These are phyloP conservation scores for Drosophila austrosaltans DNA, from an alignment of 2,888 invertebrate genomes.

Conservation along the genomic window DNA sequence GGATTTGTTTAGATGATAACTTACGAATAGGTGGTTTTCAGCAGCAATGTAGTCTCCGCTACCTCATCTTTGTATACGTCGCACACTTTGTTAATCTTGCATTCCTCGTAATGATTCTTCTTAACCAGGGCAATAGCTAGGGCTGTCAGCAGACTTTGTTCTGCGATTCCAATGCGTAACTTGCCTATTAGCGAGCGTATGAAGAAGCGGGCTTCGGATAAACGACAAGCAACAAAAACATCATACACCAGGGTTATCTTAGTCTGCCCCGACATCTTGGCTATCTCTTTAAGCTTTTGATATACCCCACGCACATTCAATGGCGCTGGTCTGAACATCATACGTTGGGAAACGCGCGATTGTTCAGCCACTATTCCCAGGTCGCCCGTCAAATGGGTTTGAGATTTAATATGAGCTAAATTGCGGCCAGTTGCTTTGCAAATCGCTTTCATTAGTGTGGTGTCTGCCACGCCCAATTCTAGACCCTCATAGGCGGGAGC, in stretches of 20 bases:
- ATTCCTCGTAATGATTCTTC: conserved; percentile 51
- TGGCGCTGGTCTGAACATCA: conserved; percentile 93
- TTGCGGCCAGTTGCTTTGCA: conserved; percentile 94
- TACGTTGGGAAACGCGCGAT: conserved; percentile 92
- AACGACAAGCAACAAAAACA: conserved; percentile 95
- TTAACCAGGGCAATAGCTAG: conserved; percentile 92
- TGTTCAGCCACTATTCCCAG: conserved; percentile 95
- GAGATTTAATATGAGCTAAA: conserved; percentile 91
- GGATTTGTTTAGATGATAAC: not conserved
- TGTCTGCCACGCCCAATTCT: conserved; percentile 97
- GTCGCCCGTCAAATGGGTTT: conserved; percentile 88
- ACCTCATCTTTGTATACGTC: conserved; percentile 84
- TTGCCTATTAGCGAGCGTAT: conserved; percentile 96
- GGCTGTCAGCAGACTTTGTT: conserved; percentile 96
- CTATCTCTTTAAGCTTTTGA: conserved; percentile 92
- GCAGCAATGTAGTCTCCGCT: conserved; percentile 89
- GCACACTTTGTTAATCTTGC: conserved; percentile 86
- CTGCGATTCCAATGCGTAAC: conserved; percentile 97
- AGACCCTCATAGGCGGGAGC: conserved; percentile 98
- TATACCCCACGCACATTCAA: conserved; percentile 91
- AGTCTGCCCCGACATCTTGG: conserved; percentile 91
- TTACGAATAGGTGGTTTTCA: conserved; percentile 97
- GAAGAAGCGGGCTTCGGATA: conserved; percentile 94
- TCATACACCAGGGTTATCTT: conserved; percentile 96
- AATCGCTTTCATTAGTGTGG: conserved; percentile 96